A percentile compares a stretch with the other conserved stretches of the same genome.
These are phyloP conservation scores for Hormaphis cornu DNA, from an alignment of 1,140 invertebrate species.

Conservation along the genomic window DNA sequence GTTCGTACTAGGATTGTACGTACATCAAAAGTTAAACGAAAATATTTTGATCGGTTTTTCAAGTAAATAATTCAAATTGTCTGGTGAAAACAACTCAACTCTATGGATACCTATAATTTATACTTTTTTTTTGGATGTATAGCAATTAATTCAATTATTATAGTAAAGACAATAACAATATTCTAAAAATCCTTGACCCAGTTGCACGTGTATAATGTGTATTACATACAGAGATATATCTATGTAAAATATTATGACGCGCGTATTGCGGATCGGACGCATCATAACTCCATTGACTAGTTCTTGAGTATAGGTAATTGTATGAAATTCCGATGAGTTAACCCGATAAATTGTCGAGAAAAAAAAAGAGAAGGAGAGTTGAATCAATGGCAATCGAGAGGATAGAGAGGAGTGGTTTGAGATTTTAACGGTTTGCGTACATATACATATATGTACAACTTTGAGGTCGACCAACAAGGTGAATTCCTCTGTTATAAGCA, in stretches of 20 bases:
- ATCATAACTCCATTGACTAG: constrained; percentile 21
- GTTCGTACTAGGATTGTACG: no score
- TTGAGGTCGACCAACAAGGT: constrained; percentile 24
- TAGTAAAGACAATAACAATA: constrained; percentile 14
- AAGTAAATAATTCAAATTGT: not conserved
- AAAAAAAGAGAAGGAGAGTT: not conserved
- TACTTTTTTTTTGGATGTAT: constrained; percentile 10
- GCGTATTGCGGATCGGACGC: not conserved
- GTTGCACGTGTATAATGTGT: constrained; percentile 1
- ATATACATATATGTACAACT: constrained; percentile 7
- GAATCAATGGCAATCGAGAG: not conserved
- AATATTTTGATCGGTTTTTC: not conserved
- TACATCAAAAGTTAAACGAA: no score
- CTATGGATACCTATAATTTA: no score
- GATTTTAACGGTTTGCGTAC: constrained; percentile 23
- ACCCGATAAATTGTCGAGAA: not conserved
- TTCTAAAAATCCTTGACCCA: constrained; percentile 27
- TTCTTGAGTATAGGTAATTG: constrained; percentile 12
- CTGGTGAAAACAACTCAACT: no score
- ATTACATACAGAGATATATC: not conserved
- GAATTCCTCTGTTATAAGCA: constrained; percentile 12
- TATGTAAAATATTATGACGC: no score
- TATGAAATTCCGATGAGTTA: not conserved
- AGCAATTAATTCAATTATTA: not conserved
- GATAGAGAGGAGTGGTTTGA: not conserved